These are phyloP conservation scores for Euwallacea fornicatus DNA, from an alignment of 1,140 invertebrate genomes.

Conservation along the genomic window DNA sequence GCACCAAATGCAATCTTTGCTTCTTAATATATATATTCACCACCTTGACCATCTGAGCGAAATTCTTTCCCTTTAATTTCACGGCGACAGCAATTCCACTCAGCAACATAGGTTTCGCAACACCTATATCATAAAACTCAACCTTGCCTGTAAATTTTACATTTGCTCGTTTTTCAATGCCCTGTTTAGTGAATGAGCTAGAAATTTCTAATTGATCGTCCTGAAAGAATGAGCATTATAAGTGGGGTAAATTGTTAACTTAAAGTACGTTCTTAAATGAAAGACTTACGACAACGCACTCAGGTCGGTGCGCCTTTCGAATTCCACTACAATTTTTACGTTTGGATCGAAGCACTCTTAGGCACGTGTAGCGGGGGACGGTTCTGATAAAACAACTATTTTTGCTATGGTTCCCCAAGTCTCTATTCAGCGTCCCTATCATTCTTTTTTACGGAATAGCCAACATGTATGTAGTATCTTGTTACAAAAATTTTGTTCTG, in stretches of 20 bases:
- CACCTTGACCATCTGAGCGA: constrained; percentile 58
- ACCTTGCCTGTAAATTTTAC: constrained; percentile 66
- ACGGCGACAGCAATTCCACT: constrained; percentile 60
- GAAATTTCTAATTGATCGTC: constrained; percentile 57
- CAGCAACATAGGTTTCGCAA: constrained; percentile 60
- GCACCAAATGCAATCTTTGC: constrained; percentile 62
- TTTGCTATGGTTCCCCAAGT: constrained; percentile 20
- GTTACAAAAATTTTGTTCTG: too few species aligned
- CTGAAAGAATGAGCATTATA: constrained; percentile 56
- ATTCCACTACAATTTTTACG: constrained; percentile 8
- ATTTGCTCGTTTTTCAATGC: constrained; percentile 65
- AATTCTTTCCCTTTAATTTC: constrained; percentile 55
- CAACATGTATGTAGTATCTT: too few species aligned
- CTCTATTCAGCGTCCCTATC: constrained; percentile 18
- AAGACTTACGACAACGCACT: constrained; percentile 47
- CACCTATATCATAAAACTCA: constrained; percentile 66
- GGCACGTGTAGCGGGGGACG: constrained; percentile 21
- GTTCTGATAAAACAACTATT: constrained; percentile 39
- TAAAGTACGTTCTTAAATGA: constrained; percentile 34
- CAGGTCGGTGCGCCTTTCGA: constrained; percentile 23
- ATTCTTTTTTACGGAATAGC: too few species aligned
- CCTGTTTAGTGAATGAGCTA: constrained; percentile 50
- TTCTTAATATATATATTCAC: constrained; percentile 62
- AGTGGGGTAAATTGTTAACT: constrained; percentile 30
- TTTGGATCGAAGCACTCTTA: constrained; percentile 12